Conservation (phyloP, 2,888 invertebrate genomes). For the Dromius quadrimaculatus region DNA sequence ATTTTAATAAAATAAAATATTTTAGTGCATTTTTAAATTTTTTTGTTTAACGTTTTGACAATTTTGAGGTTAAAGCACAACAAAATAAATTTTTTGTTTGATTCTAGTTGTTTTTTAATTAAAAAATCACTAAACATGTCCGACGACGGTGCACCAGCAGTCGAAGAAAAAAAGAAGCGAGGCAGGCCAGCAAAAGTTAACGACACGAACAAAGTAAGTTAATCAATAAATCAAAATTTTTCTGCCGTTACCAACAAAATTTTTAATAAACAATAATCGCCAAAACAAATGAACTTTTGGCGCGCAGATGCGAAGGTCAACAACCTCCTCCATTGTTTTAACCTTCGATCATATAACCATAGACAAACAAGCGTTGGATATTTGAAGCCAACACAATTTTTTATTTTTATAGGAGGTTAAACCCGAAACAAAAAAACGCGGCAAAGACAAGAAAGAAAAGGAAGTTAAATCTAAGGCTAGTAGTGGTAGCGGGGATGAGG, state of each 20-base stretch:
- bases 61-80: no score
- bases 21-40: not conserved
- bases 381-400: not conserved
- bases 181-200: conserved; percentile 55
- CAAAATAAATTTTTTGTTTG: not conserved
- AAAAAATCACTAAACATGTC: no score
- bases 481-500: conserved; percentile 61
- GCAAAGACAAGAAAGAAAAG: conserved; percentile 47
- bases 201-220: conserved; percentile 29
- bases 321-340: no score
- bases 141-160: conserved; percentile 55
- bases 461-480: conserved; percentile 57
- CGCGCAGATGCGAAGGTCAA: no score
- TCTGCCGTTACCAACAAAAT: no score
- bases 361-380: no score
- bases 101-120: not conserved
- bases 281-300: no score
- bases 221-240: no score
- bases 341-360: no score
- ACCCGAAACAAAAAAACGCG: conserved; percentile 46
- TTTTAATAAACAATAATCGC: no score
- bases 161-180: conserved; percentile 56
- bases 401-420: conserved; percentile 47
- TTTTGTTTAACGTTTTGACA: conserved; percentile 14
- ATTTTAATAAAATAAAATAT: not conserved